Percentiles rank a stretch among this genome's conserved stretches.
These are phyloP conservation scores for Coboldia fuscipes DNA, from an alignment of 1,140 invertebrate genomes.

Conservation along the genomic window DNA sequence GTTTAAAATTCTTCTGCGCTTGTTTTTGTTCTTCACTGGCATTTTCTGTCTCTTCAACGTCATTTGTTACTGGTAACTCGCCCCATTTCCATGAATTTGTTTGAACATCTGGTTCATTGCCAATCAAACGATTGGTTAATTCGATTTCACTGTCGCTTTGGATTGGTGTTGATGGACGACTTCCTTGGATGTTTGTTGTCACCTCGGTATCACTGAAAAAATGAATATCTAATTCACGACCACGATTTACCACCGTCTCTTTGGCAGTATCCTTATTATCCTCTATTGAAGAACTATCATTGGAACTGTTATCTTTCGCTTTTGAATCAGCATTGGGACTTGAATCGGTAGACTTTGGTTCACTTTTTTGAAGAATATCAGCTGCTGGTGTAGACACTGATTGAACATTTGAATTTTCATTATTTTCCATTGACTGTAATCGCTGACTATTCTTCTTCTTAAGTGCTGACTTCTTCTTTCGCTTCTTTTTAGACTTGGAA, in stretches of 20 bases:
- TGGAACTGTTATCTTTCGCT: no score
- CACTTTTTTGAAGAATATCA: no score
- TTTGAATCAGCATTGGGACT: no score
- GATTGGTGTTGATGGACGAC: constrained; percentile 55
- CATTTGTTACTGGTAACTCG: constrained; percentile 53
- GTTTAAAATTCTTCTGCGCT: constrained; percentile 47
- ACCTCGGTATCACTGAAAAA: constrained; percentile 87
- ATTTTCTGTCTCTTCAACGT: constrained; percentile 7
- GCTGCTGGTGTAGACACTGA: no score
- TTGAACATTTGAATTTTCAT: constrained; percentile 15
- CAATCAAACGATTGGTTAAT: constrained; percentile 39
- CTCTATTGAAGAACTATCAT: not conserved
- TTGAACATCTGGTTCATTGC: constrained; percentile 23
- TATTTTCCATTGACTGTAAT: no score
- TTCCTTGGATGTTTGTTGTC: constrained; percentile 17
- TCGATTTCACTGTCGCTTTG: constrained; percentile 91
- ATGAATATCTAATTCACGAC: constrained; percentile 42
- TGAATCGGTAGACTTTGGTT: no score
- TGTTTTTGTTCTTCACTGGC: constrained; percentile 20
- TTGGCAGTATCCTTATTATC: constrained; percentile 9
- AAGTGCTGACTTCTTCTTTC: constrained; percentile 53
- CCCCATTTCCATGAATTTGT: constrained; percentile 85
- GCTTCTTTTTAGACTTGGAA: constrained; percentile 40
- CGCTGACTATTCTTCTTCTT: constrained; percentile 54
- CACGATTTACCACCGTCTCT: constrained; percentile 6